Evolutionary conservation across 2,888 invertebrate species (phyloP), one percentile per base, ranked within the genome.

Genomic region (Cosmia trapezina): DNA sequence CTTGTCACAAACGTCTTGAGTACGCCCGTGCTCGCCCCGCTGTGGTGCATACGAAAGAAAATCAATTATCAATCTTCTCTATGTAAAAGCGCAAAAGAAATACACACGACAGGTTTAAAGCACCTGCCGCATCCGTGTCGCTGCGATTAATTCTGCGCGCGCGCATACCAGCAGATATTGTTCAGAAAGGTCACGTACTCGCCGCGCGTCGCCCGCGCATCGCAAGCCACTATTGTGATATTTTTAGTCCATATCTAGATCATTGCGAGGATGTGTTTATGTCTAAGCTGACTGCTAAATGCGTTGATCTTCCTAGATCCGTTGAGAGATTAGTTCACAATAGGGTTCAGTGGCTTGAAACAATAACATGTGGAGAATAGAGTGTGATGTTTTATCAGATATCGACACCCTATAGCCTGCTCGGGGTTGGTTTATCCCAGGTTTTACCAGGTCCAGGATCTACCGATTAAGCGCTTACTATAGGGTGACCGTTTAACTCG

Each of bases 181-280:
- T 78, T 47, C 72, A 73, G 83, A 85, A 78, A 82, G 75, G 81
- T 81, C 85, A 83, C 87, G 85, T 85, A 73, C 51, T 41, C 19
- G 53, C 37, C 54, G 17, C 54, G 28, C 41, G 66, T 56, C 28
- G 28, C 62, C 41, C 17, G 68, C 69, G 68, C 67, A 73, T 68
- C 54, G 68, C 45, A 54, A 70, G 65, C 47, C 17, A 47, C 70
- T 59, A 70, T 67, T 63, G 78, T 70, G 71, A 70, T 85, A 85
- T 77, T 70, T 82, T 80, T 73, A 78, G 66, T 64, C 76, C 60
- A 77, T 84, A 86, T 84, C 80, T 80, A 83, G 86, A 85, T 86
- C 82, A 78, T 61, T 59, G 41, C 49, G 54, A 81, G 87, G 87
- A 85, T 83, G 79, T 69, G 68, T 63, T 41, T 41, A 71, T 45